Base-by-base conservation (phyloP, 2,113 vertebrate species). In the Lontra canadensis region DNA sequence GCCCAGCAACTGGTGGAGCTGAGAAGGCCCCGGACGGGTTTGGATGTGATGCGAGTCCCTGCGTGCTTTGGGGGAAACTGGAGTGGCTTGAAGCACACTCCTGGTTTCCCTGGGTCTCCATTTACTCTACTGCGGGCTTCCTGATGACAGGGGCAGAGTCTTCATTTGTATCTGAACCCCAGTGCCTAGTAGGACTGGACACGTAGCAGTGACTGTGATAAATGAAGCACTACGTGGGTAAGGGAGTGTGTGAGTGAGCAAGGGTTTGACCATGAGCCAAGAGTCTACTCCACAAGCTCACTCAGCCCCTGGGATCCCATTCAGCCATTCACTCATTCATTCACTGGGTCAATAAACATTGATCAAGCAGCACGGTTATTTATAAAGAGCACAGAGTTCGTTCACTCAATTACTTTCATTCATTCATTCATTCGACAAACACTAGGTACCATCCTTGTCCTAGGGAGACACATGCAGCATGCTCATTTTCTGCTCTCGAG, bases 1-100 rank as follows among this genome's bases (percentile, higher is more conserved):
- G 94, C 89, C 96, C 78, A 92, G 92, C 95, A 88, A 97, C 82
- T 93, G 96, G 85, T 86, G 85, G 57, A 59, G 69, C 52, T 3
- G 10, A 42, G 84, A n/a, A 63, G 63, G 88, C 80, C 52, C 74
- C 25, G 42, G 36, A 59, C 23, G 0, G 65, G 67, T 73, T 83
- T 39, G 44, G 93, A 86, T 91, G 82, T 63, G 88, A 88, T 47
- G 52, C 34, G n/a, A 93, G 94, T 71, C 52, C 94, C 36, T 34
- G 76, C 15, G 49, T 63, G 88, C 80, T 94, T 78, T 63, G 1
- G 61, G 89, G 65, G 67, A 85, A 74, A 67, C 31, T 14, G 4
- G 90, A 83, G 91, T 18, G 17, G 18, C 91, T 49, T 15, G 47
- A 79, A 76, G 71, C 61, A 8, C 17, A 52, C 81, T 69, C 71